Evolutionary conservation across 2,797 vertebrate genomes (phyloP), one percentile per base, ranked within the genome.

Genomic region (Enteromius unitaeniatus): DNA sequence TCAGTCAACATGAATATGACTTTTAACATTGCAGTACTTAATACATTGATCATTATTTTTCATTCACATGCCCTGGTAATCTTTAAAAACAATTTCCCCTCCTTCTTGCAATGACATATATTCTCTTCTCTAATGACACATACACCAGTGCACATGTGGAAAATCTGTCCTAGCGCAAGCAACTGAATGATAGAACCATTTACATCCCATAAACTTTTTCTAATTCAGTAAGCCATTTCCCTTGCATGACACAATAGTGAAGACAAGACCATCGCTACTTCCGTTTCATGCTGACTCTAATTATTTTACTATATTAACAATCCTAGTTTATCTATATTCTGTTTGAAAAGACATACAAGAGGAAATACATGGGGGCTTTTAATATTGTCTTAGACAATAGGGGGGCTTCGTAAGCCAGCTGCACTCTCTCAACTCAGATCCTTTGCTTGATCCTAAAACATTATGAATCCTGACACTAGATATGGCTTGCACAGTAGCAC

Each of bases 401-500:
- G 49, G 40, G 42, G 26, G 28, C 6, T n/a, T 37, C 1, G 19
- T 53, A 55, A 74, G 11, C 5, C 72, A 74, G 17, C 10, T 8
- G 28, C 51, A 23, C 51, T 40, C 34, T 40, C 34, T 76, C 21
- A 23, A n/a, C 17, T 53, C 42, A 26, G 3, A 53, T 7, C 7
- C 40, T 26, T 76, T 42, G 53, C 34, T 58, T 58, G 21, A 40
- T n/a, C 11, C 31, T 58, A 31, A 76, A 81, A 73, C 15, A 6
- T 68, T 45, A 76, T 53, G 72, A 76, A 81, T 37, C 73, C 11
- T 37, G 15, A 70, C 28, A 15, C 37, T 34, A 76, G 68, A 75
- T 34, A 49, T 19, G 51, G 72, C 55, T 82, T 74, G 49, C 40
- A 62, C 26, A 3, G 62, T 21, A 64, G 64, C 42, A 72, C 77